phyloP scores from a whole-genome alignment of 2,888 invertebrate genomes.

The Sinotaia quadrata region DNA sequence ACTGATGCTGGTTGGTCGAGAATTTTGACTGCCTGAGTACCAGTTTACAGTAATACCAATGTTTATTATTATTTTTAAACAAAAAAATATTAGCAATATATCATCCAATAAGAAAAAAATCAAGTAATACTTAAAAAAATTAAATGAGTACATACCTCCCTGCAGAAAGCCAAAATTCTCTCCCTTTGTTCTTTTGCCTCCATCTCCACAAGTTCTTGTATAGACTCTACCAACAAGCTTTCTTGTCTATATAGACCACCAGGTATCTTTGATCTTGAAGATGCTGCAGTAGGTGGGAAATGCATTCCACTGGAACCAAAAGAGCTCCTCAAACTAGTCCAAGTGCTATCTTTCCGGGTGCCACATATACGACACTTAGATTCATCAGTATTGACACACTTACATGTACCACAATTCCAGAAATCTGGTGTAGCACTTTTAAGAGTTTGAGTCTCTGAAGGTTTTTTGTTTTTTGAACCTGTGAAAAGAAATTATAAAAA shows the following conservation, averaged over 20 bases:
- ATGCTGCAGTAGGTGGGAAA: background rate
- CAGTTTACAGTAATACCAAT: too few relatives aligned
- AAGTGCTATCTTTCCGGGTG: slow-evolving; percentile 23
- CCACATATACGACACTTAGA: slow-evolving; percentile 48
- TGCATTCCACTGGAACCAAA: too few relatives aligned
- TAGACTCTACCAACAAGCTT: slow-evolving; percentile 86
- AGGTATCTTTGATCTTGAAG: slow-evolving; percentile 3
- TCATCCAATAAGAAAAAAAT: too few relatives aligned
- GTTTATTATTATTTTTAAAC: too few relatives aligned
- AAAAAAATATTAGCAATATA: too few relatives aligned
- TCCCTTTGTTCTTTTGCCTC: slow-evolving; percentile 93
- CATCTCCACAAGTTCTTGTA: slow-evolving; percentile 84
- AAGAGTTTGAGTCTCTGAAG: background rate
- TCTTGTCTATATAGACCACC: slow-evolving; percentile 73
- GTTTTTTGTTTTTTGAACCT: background rate
- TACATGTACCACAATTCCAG: slow-evolving; percentile 19
- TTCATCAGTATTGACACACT: slow-evolving; percentile 36
- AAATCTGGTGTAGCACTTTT: background rate
- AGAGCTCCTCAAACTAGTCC: too few relatives aligned
- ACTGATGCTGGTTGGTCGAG: too few relatives aligned
- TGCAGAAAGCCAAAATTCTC: slow-evolving; percentile 90
- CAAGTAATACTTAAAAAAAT: too few relatives aligned
- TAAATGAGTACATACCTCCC: slow-evolving; percentile 76
- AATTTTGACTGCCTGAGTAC: too few relatives aligned
- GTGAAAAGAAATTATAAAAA: too few relatives aligned